Percentiles rank a stretch among this genome's conserved stretches.
phyloP scores from a whole-genome alignment of 2,797 vertebrate genomes.

The Typhlichthys subterraneus region DNA sequence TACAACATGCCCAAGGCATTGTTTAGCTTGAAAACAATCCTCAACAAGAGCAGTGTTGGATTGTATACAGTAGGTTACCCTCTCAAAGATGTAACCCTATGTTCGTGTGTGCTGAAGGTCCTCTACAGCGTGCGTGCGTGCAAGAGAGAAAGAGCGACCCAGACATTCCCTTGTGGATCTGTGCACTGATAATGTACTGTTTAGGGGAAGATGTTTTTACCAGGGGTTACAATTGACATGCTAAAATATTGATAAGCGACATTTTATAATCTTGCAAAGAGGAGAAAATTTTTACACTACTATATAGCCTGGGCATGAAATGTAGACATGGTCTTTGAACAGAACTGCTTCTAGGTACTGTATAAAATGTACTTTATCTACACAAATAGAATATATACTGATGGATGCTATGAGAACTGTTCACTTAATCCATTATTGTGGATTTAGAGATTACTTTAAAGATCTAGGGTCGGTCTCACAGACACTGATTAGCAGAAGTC shows the following conservation, averaged over 20 bases:
- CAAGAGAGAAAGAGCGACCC: slow-evolving; percentile 12
- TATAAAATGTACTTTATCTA: background rate
- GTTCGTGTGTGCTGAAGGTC: slow-evolving; percentile 27
- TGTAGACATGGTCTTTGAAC: slow-evolving; percentile 25
- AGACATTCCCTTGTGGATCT: slow-evolving; percentile 72
- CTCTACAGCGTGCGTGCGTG: background rate
- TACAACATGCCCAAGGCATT: slow-evolving; percentile 74
- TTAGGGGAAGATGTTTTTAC: slow-evolving; percentile 71
- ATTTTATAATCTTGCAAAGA: slow-evolving; percentile 76
- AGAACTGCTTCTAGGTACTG: background rate
- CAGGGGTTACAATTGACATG: slow-evolving; percentile 77
- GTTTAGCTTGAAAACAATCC: slow-evolving; percentile 72
- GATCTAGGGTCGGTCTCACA: no score
- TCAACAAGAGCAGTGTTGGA: slow-evolving; percentile 59
- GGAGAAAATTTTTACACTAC: slow-evolving; percentile 71
- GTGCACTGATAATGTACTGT: slow-evolving; percentile 74
- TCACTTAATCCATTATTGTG: no score
- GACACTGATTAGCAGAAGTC: no score
- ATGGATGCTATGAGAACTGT: no score
- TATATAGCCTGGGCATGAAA: slow-evolving; percentile 32
- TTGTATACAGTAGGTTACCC: slow-evolving; percentile 37
- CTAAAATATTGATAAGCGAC: slow-evolving; percentile 87
- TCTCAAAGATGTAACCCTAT: slow-evolving; percentile 61
- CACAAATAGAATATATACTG: background rate
- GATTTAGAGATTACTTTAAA: no score